phyloP scores from a whole-genome alignment of 2,888 invertebrate species.

The Rambutsinella grinnellia region DNA sequence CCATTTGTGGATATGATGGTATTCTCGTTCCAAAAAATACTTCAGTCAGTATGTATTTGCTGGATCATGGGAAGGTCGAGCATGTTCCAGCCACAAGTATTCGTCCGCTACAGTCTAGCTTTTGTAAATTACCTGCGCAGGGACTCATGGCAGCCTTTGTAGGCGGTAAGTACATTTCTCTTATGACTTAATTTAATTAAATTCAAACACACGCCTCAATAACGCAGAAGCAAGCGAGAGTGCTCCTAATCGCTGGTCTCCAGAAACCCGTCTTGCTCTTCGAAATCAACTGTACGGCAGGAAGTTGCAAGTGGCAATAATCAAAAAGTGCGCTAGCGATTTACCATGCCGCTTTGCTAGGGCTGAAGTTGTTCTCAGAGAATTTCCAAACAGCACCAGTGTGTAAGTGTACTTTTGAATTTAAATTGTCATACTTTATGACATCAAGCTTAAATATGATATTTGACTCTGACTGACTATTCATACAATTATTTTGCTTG shows the following conservation, averaged over 20 bases:
- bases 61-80: slow-evolving; percentile 45
- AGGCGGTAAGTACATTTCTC: slow-evolving; percentile 37
- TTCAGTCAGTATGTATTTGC: slow-evolving; percentile 40
- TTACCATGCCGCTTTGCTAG: slow-evolving; percentile 39
- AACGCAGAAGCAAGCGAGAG: slow-evolving; percentile 34
- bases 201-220: no score
- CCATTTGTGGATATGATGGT: slow-evolving; percentile 43
- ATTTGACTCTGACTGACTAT: neutral
- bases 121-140: slow-evolving; percentile 47
- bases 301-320: slow-evolving; percentile 32
- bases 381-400: slow-evolving; percentile 34
- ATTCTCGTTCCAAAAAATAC: slow-evolving; percentile 33
- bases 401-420: slow-evolving; percentile 32
- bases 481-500: neutral
- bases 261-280: slow-evolving; percentile 34
- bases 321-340: slow-evolving; percentile 39
- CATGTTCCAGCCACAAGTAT: slow-evolving; percentile 40
- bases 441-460: neutral
- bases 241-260: slow-evolving; percentile 39
- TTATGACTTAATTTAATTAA: neutral
- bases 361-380: slow-evolving; percentile 41
- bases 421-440: neutral
- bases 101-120: slow-evolving; percentile 41
- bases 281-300: slow-evolving; percentile 33
- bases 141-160: slow-evolving; percentile 48